Conservation (phyloP, 2,113 vertebrate species). For the Meriones unguiculatus region DNA sequence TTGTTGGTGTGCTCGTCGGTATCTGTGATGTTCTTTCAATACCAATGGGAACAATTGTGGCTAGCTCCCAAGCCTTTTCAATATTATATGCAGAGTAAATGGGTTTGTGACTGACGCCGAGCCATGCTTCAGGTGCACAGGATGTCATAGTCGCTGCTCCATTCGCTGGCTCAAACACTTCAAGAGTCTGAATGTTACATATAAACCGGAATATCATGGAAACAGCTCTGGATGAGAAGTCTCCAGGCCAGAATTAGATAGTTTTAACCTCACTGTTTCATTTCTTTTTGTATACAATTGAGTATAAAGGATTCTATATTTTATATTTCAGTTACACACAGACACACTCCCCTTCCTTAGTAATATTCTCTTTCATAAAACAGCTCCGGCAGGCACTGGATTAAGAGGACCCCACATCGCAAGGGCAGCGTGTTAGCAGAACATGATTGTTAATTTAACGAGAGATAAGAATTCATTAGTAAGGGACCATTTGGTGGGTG, state of each 20-base stretch:
- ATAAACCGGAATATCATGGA: not conserved
- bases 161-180: not conserved
- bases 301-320: not conserved
- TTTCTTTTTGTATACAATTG: not conserved
- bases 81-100: not conserved
- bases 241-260: conserved; percentile 9
- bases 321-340: not conserved
- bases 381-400: not conserved
- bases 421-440: conserved; percentile 26
- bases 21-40: conserved; percentile 14
- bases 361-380: not conserved
- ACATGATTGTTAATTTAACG: conserved; percentile 76
- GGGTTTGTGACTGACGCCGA: conserved; percentile 22
- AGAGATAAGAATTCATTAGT: conserved; percentile 76
- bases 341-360: not conserved
- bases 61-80: not conserved
- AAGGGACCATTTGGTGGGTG: conserved; percentile 79
- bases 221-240: not conserved
- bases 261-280: conserved; percentile 21
- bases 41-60: not conserved
- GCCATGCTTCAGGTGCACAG: not conserved
- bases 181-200: conserved; percentile 9
- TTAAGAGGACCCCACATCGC: not conserved
- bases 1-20: not conserved
- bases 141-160: conserved; percentile 14